These are phyloP conservation scores for Plebejus melissa DNA, from an alignment of 2,888 invertebrate species.

Conservation along the genomic window DNA sequence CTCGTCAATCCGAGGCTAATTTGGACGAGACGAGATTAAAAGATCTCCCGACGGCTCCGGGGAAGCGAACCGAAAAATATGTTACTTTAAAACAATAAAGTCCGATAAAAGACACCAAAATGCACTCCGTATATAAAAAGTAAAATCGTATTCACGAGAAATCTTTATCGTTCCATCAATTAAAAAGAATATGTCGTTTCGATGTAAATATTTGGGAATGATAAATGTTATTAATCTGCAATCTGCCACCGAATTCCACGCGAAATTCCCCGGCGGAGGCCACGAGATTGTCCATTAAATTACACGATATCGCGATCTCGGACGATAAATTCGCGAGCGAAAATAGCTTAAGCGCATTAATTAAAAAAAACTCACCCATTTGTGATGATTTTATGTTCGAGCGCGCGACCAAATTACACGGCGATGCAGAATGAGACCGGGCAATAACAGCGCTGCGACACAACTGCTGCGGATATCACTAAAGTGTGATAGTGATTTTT, in stretches of 20 bases:
- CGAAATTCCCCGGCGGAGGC: constrained; percentile 52
- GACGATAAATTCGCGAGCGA: constrained; percentile 32
- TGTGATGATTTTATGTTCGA: constrained; percentile 34
- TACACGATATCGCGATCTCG: constrained; percentile 41
- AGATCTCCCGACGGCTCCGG: constrained; percentile 40
- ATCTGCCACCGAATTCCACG: constrained; percentile 73
- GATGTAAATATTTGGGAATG: constrained; percentile 60
- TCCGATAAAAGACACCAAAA: constrained; percentile 11
- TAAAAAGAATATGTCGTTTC: constrained; percentile 55
- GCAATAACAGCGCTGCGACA: constrained; percentile 44
- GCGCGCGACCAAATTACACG: constrained; percentile 7
- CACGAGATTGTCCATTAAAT: constrained; percentile 55
- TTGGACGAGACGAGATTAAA: constrained; percentile 49
- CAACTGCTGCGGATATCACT: constrained; percentile 47
- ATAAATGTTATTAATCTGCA: constrained; percentile 65
- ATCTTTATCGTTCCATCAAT: constrained; percentile 54
- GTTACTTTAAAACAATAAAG: constrained; percentile 22
- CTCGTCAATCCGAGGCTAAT: constrained; percentile 45
- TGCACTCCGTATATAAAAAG: constrained; percentile 26
- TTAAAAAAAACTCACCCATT: constrained; percentile 42
- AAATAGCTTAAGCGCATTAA: constrained; percentile 30
- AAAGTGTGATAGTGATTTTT: constrained; percentile 45
- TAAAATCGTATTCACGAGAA: constrained; percentile 49
- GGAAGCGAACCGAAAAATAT: neutral
- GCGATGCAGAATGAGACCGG: constrained; percentile 41